Evolutionary conservation across 2,888 invertebrate genomes (phyloP).

Genomic region (Melipona beecheii): DNA sequence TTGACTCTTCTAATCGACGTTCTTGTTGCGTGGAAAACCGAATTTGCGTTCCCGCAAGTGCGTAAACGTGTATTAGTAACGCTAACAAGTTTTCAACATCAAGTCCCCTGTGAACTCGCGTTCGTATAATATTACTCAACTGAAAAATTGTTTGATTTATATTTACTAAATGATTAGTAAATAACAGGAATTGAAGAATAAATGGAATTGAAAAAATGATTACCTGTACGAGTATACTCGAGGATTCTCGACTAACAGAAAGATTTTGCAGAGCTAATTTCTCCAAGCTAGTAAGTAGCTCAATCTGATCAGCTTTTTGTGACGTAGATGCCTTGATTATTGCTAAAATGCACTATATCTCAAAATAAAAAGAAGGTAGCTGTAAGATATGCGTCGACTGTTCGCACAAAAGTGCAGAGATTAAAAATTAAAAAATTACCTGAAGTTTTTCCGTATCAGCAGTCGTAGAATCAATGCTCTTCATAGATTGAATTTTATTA

Average conservation of each 20-base stretch:
- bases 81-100: slow-evolving; percentile 86
- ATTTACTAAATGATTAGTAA: not conserved
- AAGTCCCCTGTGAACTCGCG: slow-evolving; percentile 85
- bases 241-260: slow-evolving; percentile 83
- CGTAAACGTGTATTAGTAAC: slow-evolving; percentile 87
- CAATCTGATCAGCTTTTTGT: slow-evolving; percentile 85
- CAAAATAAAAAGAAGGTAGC: not conserved
- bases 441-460: slow-evolving; percentile 72
- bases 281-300: slow-evolving; percentile 87
- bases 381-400: not conserved
- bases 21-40: slow-evolving; percentile 86
- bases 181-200: not conserved
- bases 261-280: slow-evolving; percentile 85
- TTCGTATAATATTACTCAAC: slow-evolving; percentile 86
- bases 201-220: slow-evolving; percentile 35
- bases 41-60: slow-evolving; percentile 87
- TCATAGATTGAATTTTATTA: slow-evolving; percentile 75
- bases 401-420: not conserved
- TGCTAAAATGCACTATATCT: slow-evolving; percentile 83
- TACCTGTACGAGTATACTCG: slow-evolving; percentile 84
- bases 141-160: slow-evolving; percentile 75
- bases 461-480: slow-evolving; percentile 66
- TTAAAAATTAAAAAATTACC: slow-evolving; percentile 62
- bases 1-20: slow-evolving; percentile 84
- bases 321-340: slow-evolving; percentile 87